A percentile compares a stretch with the other conserved stretches of the same genome.
Conservation (phyloP, 2,113 vertebrate genomes). For the Pseudolaguvia tuberculata region DNA sequence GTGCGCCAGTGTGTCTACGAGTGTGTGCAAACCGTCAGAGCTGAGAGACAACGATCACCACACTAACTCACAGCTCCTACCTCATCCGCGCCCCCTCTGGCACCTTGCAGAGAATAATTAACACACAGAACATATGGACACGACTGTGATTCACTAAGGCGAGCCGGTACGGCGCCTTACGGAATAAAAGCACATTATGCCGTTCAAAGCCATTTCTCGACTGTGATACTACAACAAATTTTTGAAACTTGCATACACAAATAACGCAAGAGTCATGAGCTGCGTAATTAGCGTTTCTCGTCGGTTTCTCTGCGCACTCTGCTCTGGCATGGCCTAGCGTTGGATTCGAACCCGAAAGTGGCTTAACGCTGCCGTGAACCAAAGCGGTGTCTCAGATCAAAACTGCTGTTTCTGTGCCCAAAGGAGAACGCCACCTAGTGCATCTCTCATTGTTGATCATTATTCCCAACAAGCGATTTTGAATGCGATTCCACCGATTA, state of each 20-base stretch:
- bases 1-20: slow-evolving; percentile 29
- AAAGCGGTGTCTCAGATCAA: too few relatives aligned
- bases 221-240: slow-evolving; percentile 45
- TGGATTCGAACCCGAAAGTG: too few relatives aligned
- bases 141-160: slow-evolving; percentile 70
- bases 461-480: too few relatives aligned
- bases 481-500: too few relatives aligned
- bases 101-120: slow-evolving; percentile 64
- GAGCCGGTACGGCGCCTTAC: slow-evolving; percentile 64
- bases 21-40: slow-evolving; percentile 57
- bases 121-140: slow-evolving; percentile 66
- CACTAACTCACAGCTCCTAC: slow-evolving; percentile 62
- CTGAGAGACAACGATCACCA: slow-evolving; percentile 57
- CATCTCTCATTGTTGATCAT: too few relatives aligned
- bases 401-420: too few relatives aligned
- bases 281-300: slow-evolving; percentile 64
- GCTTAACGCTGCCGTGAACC: too few relatives aligned
- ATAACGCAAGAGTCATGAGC: slow-evolving; percentile 66
- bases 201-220: slow-evolving; percentile 70
- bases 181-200: slow-evolving; percentile 65
- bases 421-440: too few relatives aligned
- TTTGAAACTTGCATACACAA: slow-evolving; percentile 46
- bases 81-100: slow-evolving; percentile 58
- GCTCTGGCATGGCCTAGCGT: slow-evolving; percentile 47
- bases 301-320: slow-evolving; percentile 25